phyloP scores from a whole-genome alignment of 1,140 invertebrate species.

The Ceratitis capitata region DNA sequence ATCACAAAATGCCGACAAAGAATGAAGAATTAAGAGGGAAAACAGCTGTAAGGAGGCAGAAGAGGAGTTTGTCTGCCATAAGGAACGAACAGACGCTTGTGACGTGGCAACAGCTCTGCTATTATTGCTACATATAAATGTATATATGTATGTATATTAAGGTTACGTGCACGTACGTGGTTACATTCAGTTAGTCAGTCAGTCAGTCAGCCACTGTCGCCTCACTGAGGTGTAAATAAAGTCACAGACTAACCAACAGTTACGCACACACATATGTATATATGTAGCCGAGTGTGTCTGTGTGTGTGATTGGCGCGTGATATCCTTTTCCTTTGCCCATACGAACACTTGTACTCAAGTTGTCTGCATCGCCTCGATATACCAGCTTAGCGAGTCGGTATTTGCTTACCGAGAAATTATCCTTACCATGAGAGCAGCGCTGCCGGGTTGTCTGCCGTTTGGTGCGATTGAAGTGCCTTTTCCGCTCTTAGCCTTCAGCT shows the following conservation, averaged over 20 bases:
- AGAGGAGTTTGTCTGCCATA: background rate
- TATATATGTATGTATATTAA: background rate
- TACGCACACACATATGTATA: too few relatives aligned
- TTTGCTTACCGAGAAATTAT: background rate
- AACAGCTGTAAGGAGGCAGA: too few relatives aligned
- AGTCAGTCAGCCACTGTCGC: background rate
- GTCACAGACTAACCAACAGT: background rate
- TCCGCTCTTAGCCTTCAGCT: background rate
- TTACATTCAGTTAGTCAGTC: too few relatives aligned
- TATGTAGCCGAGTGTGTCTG: too few relatives aligned
- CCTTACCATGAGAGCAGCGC: background rate
- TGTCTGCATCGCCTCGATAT: background rate
- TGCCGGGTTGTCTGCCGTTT: background rate
- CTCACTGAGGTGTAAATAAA: conserved; percentile 14
- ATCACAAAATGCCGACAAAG: background rate
- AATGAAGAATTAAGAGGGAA: background rate
- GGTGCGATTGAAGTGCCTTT: background rate
- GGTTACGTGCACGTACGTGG: background rate
- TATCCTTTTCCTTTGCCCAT: conserved; percentile 16
- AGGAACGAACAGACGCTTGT: background rate
- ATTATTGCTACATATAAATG: background rate
- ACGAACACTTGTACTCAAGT: conserved; percentile 4
- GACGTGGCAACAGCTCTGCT: background rate
- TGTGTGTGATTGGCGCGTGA: background rate
- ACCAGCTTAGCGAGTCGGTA: background rate